Evolutionary conservation across 53 echinoderm and acorn worm species (phyloP).

Genomic region (Antedon mediterranea): DNA sequence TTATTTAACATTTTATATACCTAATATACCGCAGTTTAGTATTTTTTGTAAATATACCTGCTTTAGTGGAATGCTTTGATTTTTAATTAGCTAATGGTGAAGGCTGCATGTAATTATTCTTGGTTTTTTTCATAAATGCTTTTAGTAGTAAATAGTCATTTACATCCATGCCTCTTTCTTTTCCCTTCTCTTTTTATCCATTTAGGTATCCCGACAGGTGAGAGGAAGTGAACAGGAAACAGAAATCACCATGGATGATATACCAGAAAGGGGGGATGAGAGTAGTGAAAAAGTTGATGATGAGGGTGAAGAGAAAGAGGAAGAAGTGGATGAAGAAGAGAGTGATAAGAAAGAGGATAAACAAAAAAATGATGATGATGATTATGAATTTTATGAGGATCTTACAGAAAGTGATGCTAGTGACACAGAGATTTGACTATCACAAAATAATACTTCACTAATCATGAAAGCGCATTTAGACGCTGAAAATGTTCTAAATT

Average conservation of each 20-base stretch:
- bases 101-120: background rate
- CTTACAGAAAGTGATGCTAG: background rate
- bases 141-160: background rate
- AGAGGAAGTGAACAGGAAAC: background rate
- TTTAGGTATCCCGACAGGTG: conserved; percentile 58
- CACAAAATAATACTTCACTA: background rate
- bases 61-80: no score
- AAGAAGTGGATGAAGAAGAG: conserved; percentile 2
- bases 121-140: background rate
- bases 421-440: background rate
- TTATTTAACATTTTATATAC: no score
- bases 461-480: background rate
- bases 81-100: background rate
- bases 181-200: conserved; percentile 4
- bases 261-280: background rate
- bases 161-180: conserved; percentile 6
- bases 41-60: no score
- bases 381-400: background rate
- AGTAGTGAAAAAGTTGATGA: background rate
- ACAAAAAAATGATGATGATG: background rate
- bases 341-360: background rate
- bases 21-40: no score
- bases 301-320: background rate
- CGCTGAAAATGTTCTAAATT: background rate
- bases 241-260: background rate